These are phyloP conservation scores for Myanophis thanlyinensis DNA, from an alignment of 2,113 vertebrate species.

Conservation along the genomic window DNA sequence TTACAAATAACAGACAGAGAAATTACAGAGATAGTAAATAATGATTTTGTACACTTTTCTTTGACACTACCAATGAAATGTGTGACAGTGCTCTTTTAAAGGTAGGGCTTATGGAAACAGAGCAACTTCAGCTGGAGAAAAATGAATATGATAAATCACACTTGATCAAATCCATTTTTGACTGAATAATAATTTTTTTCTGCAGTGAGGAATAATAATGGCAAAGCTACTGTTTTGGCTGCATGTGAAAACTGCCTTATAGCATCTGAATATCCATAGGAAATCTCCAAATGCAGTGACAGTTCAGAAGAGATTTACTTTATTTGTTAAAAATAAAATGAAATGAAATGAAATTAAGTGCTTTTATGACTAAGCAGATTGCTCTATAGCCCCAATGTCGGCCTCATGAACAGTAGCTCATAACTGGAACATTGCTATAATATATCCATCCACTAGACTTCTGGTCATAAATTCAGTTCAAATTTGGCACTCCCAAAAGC, in stretches of 20 bases:
- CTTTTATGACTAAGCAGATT: not conserved
- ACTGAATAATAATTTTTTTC: constrained; percentile 7
- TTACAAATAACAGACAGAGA: constrained; percentile 26
- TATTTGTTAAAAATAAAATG: not conserved
- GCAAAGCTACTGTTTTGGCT: not conserved
- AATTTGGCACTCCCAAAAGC: not conserved
- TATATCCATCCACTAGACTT: not conserved
- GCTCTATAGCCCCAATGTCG: not conserved
- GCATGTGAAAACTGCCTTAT: constrained; percentile 5
- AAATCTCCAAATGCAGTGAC: not conserved
- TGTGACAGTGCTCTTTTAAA: not conserved
- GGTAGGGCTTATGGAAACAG: not conserved
- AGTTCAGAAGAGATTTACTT: not conserved
- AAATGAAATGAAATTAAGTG: not conserved
- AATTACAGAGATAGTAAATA: constrained; percentile 16
- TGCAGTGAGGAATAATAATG: not conserved
- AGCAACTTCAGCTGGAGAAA: not conserved
- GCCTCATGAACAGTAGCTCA: not conserved
- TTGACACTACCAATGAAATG: not conserved
- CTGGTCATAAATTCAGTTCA: not conserved
- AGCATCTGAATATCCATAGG: not conserved
- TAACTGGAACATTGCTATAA: not conserved
- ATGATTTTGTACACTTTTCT: constrained; percentile 22
- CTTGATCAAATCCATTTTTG: constrained; percentile 15
- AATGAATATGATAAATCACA: not conserved